Conservation (phyloP, 2,797 vertebrate genomes). For the Morelia viridis region DNA sequence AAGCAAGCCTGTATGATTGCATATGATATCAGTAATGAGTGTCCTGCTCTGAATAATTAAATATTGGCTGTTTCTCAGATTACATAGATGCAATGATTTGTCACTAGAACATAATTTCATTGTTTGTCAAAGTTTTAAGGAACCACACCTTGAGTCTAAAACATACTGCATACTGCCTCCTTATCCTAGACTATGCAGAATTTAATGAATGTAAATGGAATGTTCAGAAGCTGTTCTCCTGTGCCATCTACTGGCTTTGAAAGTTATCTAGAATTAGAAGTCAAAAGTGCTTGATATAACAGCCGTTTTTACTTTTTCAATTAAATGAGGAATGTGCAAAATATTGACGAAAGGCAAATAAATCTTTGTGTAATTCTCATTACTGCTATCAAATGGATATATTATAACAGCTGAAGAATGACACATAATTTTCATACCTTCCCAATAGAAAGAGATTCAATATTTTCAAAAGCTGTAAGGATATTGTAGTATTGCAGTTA, state of each 20-base stretch:
- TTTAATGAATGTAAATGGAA: neutral
- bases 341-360: neutral
- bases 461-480: neutral
- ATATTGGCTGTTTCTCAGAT: neutral
- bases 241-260: slow-evolving; percentile 60
- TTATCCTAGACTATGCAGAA: neutral
- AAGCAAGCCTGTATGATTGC: neutral
- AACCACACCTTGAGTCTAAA: neutral
- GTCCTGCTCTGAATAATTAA: neutral
- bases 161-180: neutral
- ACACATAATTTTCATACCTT: neutral
- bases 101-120: neutral
- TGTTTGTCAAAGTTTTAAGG: neutral
- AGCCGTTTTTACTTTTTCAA: neutral
- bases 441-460: neutral
- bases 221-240: slow-evolving; percentile 3
- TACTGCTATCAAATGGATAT: neutral
- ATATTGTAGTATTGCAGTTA: neutral
- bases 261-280: neutral
- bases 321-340: neutral
- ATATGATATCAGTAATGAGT: neutral
- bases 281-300: neutral
- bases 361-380: neutral
- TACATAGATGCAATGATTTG: neutral
- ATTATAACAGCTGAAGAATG: neutral